phyloP scores from a whole-genome alignment of 2,888 invertebrate species.

The Trachelus iudaicus region DNA sequence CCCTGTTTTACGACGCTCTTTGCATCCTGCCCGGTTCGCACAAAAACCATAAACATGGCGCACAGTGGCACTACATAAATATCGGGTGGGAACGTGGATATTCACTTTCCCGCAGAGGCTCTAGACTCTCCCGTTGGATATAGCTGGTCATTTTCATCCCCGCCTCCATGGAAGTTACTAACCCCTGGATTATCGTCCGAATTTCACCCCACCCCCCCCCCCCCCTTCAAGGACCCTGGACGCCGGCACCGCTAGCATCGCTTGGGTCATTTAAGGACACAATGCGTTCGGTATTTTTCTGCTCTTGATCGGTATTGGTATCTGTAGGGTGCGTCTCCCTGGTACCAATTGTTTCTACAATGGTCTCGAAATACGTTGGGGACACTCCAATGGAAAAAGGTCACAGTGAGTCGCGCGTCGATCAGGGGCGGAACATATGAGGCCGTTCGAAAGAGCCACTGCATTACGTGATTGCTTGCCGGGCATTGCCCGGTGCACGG shows the following conservation, averaged over 20 bases:
- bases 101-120: not conserved
- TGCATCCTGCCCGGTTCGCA: slow-evolving; percentile 43
- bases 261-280: not conserved
- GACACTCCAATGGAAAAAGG: not conserved
- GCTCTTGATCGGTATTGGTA: not conserved
- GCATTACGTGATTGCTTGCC: slow-evolving; percentile 57
- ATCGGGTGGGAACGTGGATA: slow-evolving; percentile 32
- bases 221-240: not conserved
- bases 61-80: slow-evolving; percentile 53
- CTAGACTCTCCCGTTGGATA: not conserved
- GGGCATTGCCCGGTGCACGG: slow-evolving; percentile 17
- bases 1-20: slow-evolving; percentile 53
- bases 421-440: slow-evolving; percentile 15
- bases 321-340: not conserved
- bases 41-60: slow-evolving; percentile 53
- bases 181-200: not conserved
- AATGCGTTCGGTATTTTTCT: not conserved
- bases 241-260: not conserved
- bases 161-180: not conserved
- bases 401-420: not conserved
- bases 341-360: not conserved
- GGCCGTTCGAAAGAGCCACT: slow-evolving; percentile 31
- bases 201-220: too few species aligned
- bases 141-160: not conserved
- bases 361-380: too few species aligned